Evolutionary conservation across 2,888 invertebrate species (phyloP), one percentile per base, ranked within the genome.

Genomic region (Eremobia ochroleuca): DNA sequence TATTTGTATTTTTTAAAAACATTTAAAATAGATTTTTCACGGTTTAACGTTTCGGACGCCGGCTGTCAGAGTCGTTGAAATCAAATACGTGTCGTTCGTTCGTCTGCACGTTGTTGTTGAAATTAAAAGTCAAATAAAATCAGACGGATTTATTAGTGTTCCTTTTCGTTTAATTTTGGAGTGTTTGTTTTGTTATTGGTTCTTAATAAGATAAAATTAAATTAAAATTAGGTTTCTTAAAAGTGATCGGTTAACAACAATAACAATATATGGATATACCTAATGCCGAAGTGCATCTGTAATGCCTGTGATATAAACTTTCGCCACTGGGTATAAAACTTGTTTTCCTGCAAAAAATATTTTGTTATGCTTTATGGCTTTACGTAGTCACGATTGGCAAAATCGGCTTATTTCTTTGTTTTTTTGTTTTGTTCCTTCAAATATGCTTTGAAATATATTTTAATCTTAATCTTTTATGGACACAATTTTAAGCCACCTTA

Each of bases 221-320:
- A 31, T 34, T 83, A 86, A 88, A 86, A 82, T 66, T 77, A 73
- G 74, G 37, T 73, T 74, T 81, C 21, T 87, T 90, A 71, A 81
- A 81, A 91, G 93, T 94, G 92, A 83, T 92, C 87, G 85, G 76
- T 86, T 90, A 90, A 89, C 81, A 91, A 90, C 91, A 91, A 90
- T 91, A 86, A 87, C 88, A 81, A 89, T 92, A 83, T 90, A 94
- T 94, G 94, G 94, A 94, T 93, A 92, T 94, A 93, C 92, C 94
- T 94, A 92, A 96, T 95, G 94, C 93, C 94, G 92, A 93, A 93
- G 94, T 95, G 94, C 92, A 94, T 94, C 92, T 95, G 94, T 92
- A 93, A 94, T 93, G 93, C 95, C 94, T 96, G 95, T 96, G 94
- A 95, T 93, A 90, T 95, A 93, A 94, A 93, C 89, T 93, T 94